Conservation (phyloP, 2,113 vertebrate genomes). For the Dasyprocta punctata region DNA sequence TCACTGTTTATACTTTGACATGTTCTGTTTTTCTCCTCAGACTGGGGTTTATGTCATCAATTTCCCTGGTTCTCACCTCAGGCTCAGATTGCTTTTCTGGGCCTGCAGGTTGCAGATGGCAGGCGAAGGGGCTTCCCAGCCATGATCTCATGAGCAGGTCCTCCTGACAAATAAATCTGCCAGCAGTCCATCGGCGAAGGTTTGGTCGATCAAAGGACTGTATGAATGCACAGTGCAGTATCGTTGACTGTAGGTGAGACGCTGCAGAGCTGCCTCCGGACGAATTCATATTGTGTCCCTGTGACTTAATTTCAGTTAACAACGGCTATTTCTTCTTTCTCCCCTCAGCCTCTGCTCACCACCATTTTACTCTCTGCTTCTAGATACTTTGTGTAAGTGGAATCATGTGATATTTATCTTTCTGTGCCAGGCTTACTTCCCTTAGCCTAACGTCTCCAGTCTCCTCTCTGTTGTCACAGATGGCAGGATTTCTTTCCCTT, state of each 20-base stretch:
- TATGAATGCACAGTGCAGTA: too few relatives aligned
- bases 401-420: too few relatives aligned
- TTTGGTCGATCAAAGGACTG: neutral
- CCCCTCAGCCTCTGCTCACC: neutral
- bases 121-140: neutral
- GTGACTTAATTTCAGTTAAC: neutral
- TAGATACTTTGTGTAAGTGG: neutral
- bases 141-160: neutral
- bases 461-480: too few relatives aligned
- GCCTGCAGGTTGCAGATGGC: neutral
- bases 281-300: neutral
- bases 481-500: neutral
- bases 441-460: neutral
- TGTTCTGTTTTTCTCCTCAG: neutral
- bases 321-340: too few relatives aligned
- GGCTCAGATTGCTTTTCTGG: neutral
- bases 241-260: neutral
- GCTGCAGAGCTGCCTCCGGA: neutral
- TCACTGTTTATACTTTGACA: neutral
- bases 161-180: neutral
- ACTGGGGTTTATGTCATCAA: neutral
- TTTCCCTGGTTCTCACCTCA: neutral
- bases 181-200: neutral
- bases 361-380: neutral
- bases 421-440: neutral